Evolutionary conservation across 2,888 invertebrate genomes (phyloP), one percentile per base, ranked within the genome.

Genomic region (Tachina grossa): DNA sequence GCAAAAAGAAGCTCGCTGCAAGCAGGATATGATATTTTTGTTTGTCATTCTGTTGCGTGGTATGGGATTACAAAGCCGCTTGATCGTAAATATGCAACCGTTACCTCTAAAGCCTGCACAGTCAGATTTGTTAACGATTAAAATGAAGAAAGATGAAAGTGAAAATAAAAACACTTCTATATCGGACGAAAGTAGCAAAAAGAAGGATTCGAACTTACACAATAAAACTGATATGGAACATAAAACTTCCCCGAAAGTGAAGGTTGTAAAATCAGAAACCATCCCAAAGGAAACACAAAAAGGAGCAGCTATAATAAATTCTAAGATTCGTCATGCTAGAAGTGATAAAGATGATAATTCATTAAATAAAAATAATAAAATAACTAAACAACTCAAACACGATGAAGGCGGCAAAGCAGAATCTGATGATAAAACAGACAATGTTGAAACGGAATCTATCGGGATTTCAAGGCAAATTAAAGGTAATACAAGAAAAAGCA

Each of bases 21-120:
- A 95, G 87, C 95, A 95, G 89, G 95, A 96, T 93, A 93, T 95
- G 85, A 95, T 96, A 71, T 94, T 95, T 89, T 94, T 97, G 89
- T 97, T 97, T 92, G 94, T 97, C 49, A 94, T 95, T 39, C 94
- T 97, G 89, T 92, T 97, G 65, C 94, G 98, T 90, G 95, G 96
- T 55, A 94, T 98, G 87, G 98, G 98, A 0, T 93, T 98, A 82
- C 95, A 96, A 90, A 96, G 96, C 89, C 94, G 98, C 69, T 92
- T 98, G 47, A 95, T 98, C 85, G 93, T 97, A 69, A 97, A 97
- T 87, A 94, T 98, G 89, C 95, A 95, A 88, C 96, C 97, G 2
- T 93, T 97, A 77, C 95, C 96, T 0, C 91, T 97, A 82, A 95
- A 95, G 91, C 96, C 96, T 43, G 94, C 94, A 6, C 92, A 92